These are phyloP conservation scores for Polietes domitor DNA, from an alignment of 2,888 invertebrate species.

Conservation along the genomic window DNA sequence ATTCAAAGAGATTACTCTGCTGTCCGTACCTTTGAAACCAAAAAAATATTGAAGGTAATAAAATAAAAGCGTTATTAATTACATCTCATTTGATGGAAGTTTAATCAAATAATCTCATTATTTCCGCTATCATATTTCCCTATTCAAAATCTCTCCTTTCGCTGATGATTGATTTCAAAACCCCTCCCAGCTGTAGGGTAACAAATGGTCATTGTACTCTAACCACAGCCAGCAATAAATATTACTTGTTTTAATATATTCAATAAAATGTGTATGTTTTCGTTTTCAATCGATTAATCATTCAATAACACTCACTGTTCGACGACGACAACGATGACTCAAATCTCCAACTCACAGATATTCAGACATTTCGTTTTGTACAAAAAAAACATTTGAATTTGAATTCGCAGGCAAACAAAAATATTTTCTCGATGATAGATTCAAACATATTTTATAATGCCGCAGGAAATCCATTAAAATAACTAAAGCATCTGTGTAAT, in stretches of 20 bases:
- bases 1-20: too few relatives aligned
- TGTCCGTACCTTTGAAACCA: too few relatives aligned
- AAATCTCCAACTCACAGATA: not conserved
- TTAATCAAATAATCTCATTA: too few relatives aligned
- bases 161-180: not conserved
- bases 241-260: constrained; percentile 5
- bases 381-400: not conserved
- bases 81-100: too few relatives aligned
- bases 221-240: not conserved
- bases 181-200: not conserved
- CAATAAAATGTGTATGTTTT: not conserved
- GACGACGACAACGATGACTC: not conserved
- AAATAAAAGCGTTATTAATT: too few relatives aligned
- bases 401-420: too few relatives aligned
- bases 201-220: not conserved
- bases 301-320: not conserved
- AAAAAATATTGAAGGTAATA: too few relatives aligned
- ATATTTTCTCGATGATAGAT: not conserved
- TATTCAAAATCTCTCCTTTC: not conserved
- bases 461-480: not conserved
- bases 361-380: not conserved
- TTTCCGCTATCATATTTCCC: not conserved
- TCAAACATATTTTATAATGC: not conserved
- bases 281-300: constrained; percentile 18
- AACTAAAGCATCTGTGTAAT: not conserved